Evolutionary conservation across 2,797 vertebrate genomes (phyloP), one percentile per base, ranked within the genome.

Genomic region (Parauchenoglanis punctatus): DNA sequence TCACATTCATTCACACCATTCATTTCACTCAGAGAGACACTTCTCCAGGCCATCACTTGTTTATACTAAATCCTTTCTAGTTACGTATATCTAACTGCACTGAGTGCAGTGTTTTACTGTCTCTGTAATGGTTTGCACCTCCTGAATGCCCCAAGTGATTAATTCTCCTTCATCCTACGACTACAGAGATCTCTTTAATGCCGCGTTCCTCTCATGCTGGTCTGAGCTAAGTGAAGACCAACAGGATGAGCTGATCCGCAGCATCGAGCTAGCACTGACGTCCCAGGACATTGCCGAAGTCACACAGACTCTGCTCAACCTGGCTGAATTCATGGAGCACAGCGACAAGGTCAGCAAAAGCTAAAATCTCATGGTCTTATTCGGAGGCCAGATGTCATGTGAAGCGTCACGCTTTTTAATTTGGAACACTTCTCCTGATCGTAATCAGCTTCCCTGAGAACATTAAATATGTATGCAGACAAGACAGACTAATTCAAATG

Each of bases 311-410:
- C 95, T 99, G 49, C 96, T 99, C 56, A 99, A 99, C 93, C 93
- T 99, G 93, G 99, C 99, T 0, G 99, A 99, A 90, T 99, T 99
- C 93, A 99, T 99, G 98, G 99, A 99, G 89, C 99, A 99, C 95
- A 99, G 98, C 65, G 99, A 99, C 94, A 99, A 99, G 98, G 99
- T 99, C 87, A 90, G 88, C 65, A 7, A 23, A 15, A 28, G 8
- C 12, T 3, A 46, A 46, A 61, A 23, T 10, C 11, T 56, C 7
- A 11, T 7, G 12, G 52, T 54, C 49, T 49, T 49, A 25, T 23
- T 25, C 5, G 40, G 8, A 31, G 12, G 13, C 4, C n/a, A 15
- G 1, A 4, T 40, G 68, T 46, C 6, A 23, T 73, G 44, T 23
- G 20, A 70, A 35, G 31, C 13, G 12, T 73, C 18, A 49, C 49